Percentiles rank a stretch among this genome's conserved stretches.
These are phyloP conservation scores for Misgurnus anguillicaudatus DNA, from an alignment of 2,113 vertebrate genomes.

Conservation along the genomic window DNA sequence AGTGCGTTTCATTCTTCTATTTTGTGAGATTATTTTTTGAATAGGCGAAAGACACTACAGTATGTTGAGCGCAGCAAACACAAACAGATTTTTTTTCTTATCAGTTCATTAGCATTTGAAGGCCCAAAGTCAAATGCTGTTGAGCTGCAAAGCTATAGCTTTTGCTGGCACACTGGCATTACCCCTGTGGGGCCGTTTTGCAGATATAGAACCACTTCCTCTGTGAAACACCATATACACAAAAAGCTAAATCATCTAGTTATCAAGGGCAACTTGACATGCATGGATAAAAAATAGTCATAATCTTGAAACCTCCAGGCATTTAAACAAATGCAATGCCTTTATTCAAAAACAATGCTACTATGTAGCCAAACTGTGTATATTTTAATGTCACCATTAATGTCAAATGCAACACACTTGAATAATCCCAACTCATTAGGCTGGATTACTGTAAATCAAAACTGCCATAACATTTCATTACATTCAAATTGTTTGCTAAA, in stretches of 20 bases:
- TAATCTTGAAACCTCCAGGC: neutral
- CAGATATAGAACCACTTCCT: neutral
- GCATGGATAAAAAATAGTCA: neutral
- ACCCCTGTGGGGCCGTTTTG: neutral
- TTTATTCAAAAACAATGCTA: neutral
- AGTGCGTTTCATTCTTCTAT: neutral
- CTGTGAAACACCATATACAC: neutral
- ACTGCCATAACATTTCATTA: neutral
- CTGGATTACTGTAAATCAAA: neutral
- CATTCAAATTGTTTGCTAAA: neutral
- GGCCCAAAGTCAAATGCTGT: neutral
- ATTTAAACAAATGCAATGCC: neutral
- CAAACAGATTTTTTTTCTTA: slow-evolving; percentile 5
- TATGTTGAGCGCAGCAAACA: neutral
- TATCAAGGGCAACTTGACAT: neutral
- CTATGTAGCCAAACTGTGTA: too few species aligned
- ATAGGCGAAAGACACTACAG: neutral
- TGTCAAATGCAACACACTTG: neutral
- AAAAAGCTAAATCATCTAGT: neutral
- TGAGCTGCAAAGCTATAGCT: neutral
- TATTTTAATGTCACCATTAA: too few species aligned
- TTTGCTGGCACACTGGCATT: neutral
- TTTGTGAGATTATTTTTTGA: neutral
- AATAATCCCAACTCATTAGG: neutral
- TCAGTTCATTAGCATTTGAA: slow-evolving; percentile 20